Conservation (phyloP, 2,797 vertebrate genomes). For the Varecia variegata region DNA sequence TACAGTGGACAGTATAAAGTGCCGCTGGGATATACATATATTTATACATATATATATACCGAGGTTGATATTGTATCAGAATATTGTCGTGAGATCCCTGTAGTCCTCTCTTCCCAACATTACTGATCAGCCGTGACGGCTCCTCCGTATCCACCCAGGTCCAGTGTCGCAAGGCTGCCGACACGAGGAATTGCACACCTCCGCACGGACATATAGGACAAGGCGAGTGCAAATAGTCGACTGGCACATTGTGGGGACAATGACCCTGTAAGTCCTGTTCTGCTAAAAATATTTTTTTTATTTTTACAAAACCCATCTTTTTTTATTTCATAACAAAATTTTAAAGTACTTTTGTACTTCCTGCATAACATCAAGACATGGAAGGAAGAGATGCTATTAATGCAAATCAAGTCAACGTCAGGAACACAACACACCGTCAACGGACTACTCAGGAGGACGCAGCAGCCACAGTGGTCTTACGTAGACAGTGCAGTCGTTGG, state of each 20-base stretch:
- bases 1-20: slow-evolving; percentile 99
- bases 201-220: slow-evolving; percentile 95
- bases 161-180: slow-evolving; percentile 91
- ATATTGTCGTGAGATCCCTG: slow-evolving; percentile 95
- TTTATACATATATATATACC: slow-evolving; percentile 93
- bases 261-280: slow-evolving; percentile 99
- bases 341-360: slow-evolving; percentile 96
- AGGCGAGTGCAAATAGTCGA: slow-evolving; percentile 99
- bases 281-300: slow-evolving; percentile 98
- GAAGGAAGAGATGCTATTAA: slow-evolving; percentile 90
- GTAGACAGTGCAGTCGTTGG: slow-evolving; percentile 88
- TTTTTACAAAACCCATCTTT: slow-evolving; percentile 97
- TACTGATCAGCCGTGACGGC: slow-evolving; percentile 84
- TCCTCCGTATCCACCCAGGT: slow-evolving; percentile 90
- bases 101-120: slow-evolving; percentile 92
- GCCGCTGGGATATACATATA: slow-evolving; percentile 95
- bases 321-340: slow-evolving; percentile 90
- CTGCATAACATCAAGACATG: slow-evolving; percentile 99
- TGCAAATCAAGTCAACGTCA: slow-evolving; percentile 83
- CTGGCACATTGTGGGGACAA: slow-evolving; percentile 99
- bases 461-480: slow-evolving; percentile 85
- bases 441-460: slow-evolving; percentile 81
- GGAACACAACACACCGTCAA: slow-evolving; percentile 84
- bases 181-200: slow-evolving; percentile 96
- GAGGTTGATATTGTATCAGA: slow-evolving; percentile 91